Percentiles rank a stretch among this genome's conserved stretches.
These are phyloP conservation scores for Mystacornis crossleyi DNA, from an alignment of 2,113 vertebrate species.

Conservation along the genomic window DNA sequence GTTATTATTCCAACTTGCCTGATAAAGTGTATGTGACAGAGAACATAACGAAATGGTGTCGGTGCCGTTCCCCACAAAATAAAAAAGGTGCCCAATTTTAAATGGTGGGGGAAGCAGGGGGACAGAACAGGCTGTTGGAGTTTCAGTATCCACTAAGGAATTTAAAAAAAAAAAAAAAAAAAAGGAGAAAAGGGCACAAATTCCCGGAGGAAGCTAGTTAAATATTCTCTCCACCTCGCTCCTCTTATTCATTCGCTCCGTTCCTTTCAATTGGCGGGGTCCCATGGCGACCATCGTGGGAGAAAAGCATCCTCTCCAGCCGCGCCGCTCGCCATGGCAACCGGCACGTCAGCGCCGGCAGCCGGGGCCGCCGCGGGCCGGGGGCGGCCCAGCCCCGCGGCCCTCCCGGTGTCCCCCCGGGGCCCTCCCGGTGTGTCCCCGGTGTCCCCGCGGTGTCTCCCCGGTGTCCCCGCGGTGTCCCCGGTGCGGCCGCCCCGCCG, in stretches of 20 bases:
- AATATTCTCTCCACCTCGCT: neutral
- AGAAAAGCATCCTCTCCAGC: conserved; percentile 69
- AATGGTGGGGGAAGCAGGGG: neutral
- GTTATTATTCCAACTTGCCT: neutral
- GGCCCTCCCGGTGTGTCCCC: too few relatives aligned
- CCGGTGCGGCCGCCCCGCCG: too few relatives aligned
- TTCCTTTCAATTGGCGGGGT: conserved; percentile 54
- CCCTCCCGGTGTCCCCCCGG: too few relatives aligned
- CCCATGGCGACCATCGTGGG: conserved; percentile 73
- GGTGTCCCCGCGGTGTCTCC: too few relatives aligned
- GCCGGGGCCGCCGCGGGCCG: too few relatives aligned
- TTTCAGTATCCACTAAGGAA: neutral
- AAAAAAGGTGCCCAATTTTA: neutral
- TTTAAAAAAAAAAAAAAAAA: neutral
- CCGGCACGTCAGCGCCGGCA: too few relatives aligned
- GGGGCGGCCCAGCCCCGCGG: too few relatives aligned
- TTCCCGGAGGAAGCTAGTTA: conserved; percentile 6
- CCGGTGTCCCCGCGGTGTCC: too few relatives aligned
- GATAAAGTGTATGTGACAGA: neutral
- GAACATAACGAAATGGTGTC: neutral
- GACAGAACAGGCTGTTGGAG: fast-evolving
- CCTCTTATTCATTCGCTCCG: neutral
- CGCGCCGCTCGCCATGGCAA: too few relatives aligned
- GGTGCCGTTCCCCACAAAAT: neutral
- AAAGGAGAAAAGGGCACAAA: neutral